Evolutionary conservation across 1,140 invertebrate genomes (phyloP).

Genomic region (Rhagoletis pomonella): DNA sequence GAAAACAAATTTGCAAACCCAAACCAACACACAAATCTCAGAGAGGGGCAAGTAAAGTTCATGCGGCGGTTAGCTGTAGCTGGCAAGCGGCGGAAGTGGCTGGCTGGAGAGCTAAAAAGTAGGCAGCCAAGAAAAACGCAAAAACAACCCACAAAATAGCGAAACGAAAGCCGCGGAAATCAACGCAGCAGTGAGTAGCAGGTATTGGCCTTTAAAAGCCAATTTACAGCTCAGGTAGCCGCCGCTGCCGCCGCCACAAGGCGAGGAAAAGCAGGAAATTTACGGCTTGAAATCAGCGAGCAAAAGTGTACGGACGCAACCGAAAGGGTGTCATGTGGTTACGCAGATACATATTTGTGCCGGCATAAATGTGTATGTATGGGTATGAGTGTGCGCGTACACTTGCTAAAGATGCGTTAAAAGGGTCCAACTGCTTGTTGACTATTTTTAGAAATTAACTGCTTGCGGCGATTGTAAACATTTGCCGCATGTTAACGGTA

Average conservation of each 20-base stretch:
- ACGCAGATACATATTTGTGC: neutral
- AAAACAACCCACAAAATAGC: neutral
- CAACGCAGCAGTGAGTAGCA: constrained; percentile 11
- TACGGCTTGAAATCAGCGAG: neutral
- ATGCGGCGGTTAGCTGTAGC: neutral
- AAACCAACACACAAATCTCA: no score
- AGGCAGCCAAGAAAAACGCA: neutral
- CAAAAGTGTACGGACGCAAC: neutral
- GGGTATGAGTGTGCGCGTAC: neutral
- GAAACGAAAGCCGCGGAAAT: neutral
- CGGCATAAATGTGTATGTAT: no score
- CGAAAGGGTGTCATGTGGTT: neutral
- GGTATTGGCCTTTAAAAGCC: neutral
- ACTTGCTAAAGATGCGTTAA: neutral
- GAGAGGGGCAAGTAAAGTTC: no score
- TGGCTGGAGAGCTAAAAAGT: neutral
- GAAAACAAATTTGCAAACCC: no score
- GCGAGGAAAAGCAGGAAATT: neutral
- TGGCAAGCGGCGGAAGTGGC: neutral
- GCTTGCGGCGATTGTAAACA: constrained; percentile 10
- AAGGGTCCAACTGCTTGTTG: neutral
- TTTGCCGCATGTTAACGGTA: neutral
- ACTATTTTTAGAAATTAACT: constrained; percentile 29
- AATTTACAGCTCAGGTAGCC: neutral
- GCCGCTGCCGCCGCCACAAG: neutral